Evolutionary conservation across 2,113 vertebrate genomes (phyloP).

Genomic region (Aptenodytes patagonicus): DNA sequence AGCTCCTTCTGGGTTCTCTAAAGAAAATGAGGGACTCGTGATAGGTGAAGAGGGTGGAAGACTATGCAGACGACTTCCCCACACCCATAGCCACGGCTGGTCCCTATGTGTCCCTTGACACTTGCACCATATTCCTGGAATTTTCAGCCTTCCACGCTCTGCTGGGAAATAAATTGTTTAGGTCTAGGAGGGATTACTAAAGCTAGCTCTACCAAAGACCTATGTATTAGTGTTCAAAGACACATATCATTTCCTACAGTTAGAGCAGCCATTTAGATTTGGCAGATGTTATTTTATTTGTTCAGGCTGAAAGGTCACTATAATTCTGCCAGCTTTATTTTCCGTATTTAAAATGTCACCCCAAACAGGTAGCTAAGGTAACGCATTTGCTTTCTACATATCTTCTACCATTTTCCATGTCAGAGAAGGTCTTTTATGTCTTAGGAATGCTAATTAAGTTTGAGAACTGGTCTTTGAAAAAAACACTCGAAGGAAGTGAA

Average conservation of each 20-base stretch:
- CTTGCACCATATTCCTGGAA: not conserved
- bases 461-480: conserved; percentile 17
- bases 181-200: not conserved
- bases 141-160: not conserved
- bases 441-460: conserved; percentile 60
- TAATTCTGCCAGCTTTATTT: conserved; percentile 63
- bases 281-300: conserved; percentile 66
- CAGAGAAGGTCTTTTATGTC: conserved; percentile 65
- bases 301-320: conserved; percentile 69
- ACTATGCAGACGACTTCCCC: not conserved
- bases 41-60: not conserved
- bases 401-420: conserved; percentile 43
- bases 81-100: not conserved
- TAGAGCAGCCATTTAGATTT: conserved; percentile 46
- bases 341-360: conserved; percentile 66
- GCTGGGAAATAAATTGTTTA: not conserved
- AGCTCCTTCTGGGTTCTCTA: not conserved
- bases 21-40: not conserved
- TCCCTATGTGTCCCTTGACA: not conserved
- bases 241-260: conserved; percentile 32
- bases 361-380: conserved; percentile 58
- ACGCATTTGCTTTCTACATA: conserved; percentile 57
- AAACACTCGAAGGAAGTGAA: not conserved
- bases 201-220: not conserved
- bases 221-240: not conserved